These are phyloP conservation scores for Drosophila borealis DNA, from an alignment of 2,888 invertebrate species.

Conservation along the genomic window DNA sequence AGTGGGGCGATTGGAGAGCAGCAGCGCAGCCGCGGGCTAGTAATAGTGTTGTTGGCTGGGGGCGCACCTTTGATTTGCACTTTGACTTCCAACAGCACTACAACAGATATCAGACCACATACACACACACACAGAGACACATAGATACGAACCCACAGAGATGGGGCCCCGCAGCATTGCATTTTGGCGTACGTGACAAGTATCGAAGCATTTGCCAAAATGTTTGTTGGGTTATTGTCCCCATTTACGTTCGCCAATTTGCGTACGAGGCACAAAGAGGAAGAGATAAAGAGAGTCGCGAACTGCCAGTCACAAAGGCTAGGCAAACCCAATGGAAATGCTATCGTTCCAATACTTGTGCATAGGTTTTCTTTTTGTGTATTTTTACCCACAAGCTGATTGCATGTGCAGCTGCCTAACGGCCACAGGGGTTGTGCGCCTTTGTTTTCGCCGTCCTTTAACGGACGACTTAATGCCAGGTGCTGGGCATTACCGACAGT, in stretches of 20 bases:
- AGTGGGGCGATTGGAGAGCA: conserved; percentile 5
- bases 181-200: conserved; percentile 66
- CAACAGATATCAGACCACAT: conserved; percentile 38
- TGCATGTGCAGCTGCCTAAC: conserved; percentile 45
- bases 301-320: conserved; percentile 36
- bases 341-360: conserved; percentile 42
- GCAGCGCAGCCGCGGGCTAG: conserved; percentile 16
- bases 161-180: conserved; percentile 30
- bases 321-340: conserved; percentile 59
- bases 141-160: conserved; percentile 1
- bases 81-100: conserved; percentile 50
- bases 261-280: conserved; percentile 62
- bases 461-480: conserved; percentile 58
- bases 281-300: conserved; percentile 45
- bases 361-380: conserved; percentile 2
- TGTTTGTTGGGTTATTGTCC: conserved; percentile 73
- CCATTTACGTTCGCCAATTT: conserved; percentile 69
- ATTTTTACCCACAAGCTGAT: conserved; percentile 25
- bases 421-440: conserved; percentile 17
- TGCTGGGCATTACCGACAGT: conserved; percentile 36
- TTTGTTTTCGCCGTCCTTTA: conserved; percentile 50
- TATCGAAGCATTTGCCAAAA: conserved; percentile 53
- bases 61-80: conserved; percentile 57
- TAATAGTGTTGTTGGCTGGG: conserved; percentile 27
- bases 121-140: not conserved